These are phyloP conservation scores for Sphyrna mokarran DNA, from an alignment of 2,113 vertebrate genomes.

Conservation along the genomic window DNA sequence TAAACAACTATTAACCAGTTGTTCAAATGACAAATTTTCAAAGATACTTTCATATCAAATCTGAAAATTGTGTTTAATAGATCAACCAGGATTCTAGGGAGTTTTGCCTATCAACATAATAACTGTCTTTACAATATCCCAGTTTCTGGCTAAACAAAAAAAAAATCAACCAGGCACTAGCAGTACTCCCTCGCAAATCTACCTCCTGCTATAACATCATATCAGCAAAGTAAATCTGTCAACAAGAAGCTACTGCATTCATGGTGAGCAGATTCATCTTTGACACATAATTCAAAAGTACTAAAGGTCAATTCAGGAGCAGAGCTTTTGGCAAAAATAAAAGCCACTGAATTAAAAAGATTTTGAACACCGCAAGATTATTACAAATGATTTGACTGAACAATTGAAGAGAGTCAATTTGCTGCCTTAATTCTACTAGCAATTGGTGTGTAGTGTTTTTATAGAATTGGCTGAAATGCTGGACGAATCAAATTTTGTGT, in stretches of 20 bases:
- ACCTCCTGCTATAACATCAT: not conserved
- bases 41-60: not conserved
- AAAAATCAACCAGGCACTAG: not conserved
- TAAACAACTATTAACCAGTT: not conserved
- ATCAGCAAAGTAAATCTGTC: not conserved
- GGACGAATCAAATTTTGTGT: not conserved
- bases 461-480: not conserved
- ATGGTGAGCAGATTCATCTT: not conserved
- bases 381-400: not conserved
- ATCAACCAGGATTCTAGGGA: not conserved
- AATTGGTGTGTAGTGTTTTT: not conserved
- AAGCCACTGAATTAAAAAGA: not conserved
- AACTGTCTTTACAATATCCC: not conserved
- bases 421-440: too few relatives aligned
- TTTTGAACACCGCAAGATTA: not conserved
- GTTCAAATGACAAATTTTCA: not conserved
- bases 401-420: not conserved
- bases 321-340: not conserved
- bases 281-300: not conserved
- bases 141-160: not conserved
- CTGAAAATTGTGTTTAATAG: not conserved
- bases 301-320: not conserved
- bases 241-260: conserved; percentile 13
- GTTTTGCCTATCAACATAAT: not conserved
- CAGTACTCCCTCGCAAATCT: not conserved